Evolutionary conservation across 2,113 vertebrate genomes (phyloP), one percentile per base, ranked within the genome.

Genomic region (Edolisoma coerulescens): DNA sequence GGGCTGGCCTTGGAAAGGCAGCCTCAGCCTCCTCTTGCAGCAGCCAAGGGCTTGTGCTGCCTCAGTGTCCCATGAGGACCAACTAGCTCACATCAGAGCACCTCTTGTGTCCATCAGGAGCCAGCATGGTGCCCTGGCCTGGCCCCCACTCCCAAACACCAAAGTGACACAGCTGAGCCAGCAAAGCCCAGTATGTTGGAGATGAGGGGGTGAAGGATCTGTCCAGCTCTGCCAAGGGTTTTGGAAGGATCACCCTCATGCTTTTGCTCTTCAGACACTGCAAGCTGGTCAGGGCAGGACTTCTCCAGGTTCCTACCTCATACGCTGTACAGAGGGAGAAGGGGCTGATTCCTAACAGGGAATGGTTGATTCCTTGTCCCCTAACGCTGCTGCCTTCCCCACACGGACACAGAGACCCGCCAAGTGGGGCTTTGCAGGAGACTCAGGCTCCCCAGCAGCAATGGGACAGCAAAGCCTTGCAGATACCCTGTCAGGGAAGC

Each of bases 101-200:
- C 26, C 10, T 63, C 56, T 54, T 23, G 3, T 19, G 27, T 30
- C 54, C n/a, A 5, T 10, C 74, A 33, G 73, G 47, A 78, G 33
- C 24, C 49, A 53, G 52, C 18, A 4, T 1, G 4, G 52, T 35
- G 26, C 11, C 74, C 35, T 70, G 64, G 30, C 22, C 45, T 52
- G 54, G 32, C 10, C 28, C 11, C 37, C 9, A 13, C 35, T 84
- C 32, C n/a, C 57, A 56, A 81, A 52, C 5, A 68, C 44, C 42
- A 35, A 49, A 78, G 77, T 12, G 37, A 27, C 11, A 16, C 37
- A 56, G 32, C 49, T 27, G 57, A 82, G 73, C 57, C 35, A 50
- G 49, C 49, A 76, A 32, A 86, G 30, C 2, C 32, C 1, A 1
- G 19, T 11, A 2, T n/a, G 33, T 84, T 3, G 1, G 44, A 37